Base-by-base conservation (phyloP, 1,140 invertebrate genomes). In the Eriosoma lanigerum region DNA sequence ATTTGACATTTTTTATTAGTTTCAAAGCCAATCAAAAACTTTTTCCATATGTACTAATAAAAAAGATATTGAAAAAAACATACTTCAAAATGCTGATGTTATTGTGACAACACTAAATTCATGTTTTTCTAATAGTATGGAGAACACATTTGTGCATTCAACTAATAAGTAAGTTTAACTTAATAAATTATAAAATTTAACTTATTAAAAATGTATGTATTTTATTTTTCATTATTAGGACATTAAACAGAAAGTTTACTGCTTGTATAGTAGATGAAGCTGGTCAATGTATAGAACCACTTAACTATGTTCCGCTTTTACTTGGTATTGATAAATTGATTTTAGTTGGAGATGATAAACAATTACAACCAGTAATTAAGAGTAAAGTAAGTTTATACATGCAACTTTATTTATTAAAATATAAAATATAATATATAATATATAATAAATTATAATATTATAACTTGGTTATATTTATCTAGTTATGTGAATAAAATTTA, bases 251-350 rank as follows among this genome's bases (percentile, higher is more conserved):
- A 12, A 56, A 58, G 44, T 78, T 78, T 78, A 78, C 75, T 60
- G 75, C 56, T 64, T 96, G 95, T 83, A 94, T 98, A 50, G 89
- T 97, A 48, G 96, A 98, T 85, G 96, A 98, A 87, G 95, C 96
- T 19, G 93, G 94, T 0, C 94, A 97, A 83, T 92, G 91, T 82
- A 90, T 90, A 26, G 95, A 97, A 86, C 90, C 93, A 0, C 93
- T 94, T 83, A 91, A 91, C 19, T 85, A 97, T 32, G 89, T 94
- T 73, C 95, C 96, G 0, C 86, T 97, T 8, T 89, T 91, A 83
- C 88, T 92, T 72, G 89, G 89, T 38, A 88, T 95, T 12, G 88
- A 89, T 13, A 91, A 89, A 80, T 87, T 98, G 54, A 89, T 97
- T 24, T 86, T 98, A 56, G 93, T 98, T 29, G 96, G 96, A 0